phyloP scores from a whole-genome alignment of 2,888 invertebrate genomes.

The Torymus tubicola region DNA sequence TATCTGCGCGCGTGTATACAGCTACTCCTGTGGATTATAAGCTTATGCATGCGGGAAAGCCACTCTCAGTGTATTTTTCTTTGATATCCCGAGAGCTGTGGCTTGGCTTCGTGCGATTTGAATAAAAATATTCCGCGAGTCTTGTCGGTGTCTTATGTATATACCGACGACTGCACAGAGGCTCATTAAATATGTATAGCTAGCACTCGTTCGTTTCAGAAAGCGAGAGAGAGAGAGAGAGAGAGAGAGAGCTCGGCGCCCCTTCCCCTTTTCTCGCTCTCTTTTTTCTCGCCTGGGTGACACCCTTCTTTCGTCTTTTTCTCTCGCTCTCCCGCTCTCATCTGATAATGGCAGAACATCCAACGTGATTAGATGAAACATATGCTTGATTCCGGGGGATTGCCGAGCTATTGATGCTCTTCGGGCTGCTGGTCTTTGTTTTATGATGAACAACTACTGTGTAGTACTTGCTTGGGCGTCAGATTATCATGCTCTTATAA shows the following conservation, averaged over 20 bases:
- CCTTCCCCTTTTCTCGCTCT: slow-evolving; percentile 20
- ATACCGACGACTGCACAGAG: slow-evolving; percentile 53
- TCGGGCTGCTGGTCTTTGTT: slow-evolving; percentile 26
- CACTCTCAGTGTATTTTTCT: slow-evolving; percentile 73
- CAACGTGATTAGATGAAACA: slow-evolving; percentile 71
- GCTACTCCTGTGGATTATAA: slow-evolving; percentile 66
- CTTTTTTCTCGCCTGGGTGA: slow-evolving; percentile 24
- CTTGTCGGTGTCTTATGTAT: slow-evolving; percentile 56
- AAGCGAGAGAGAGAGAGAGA: slow-evolving; percentile 54
- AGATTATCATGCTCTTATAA: slow-evolving; percentile 35
- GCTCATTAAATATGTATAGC: slow-evolving; percentile 77
- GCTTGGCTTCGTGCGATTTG: slow-evolving; percentile 60
- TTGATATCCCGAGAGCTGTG: slow-evolving; percentile 69
- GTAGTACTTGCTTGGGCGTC: background rate
- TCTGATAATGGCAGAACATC: slow-evolving; percentile 61
- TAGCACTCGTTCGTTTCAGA: slow-evolving; percentile 50
- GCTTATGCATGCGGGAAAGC: slow-evolving; percentile 74
- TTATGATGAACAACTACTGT: slow-evolving; percentile 21
- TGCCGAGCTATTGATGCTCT: slow-evolving; percentile 9
- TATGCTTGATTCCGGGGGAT: slow-evolving; percentile 63
- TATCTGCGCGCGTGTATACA: background rate
- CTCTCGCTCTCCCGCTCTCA: slow-evolving; percentile 28
- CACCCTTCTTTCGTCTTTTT: slow-evolving; percentile 35
- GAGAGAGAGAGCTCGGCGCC: slow-evolving; percentile 59
- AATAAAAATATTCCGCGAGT: slow-evolving; percentile 63